A percentile compares a stretch with the other conserved stretches of the same genome.
phyloP scores from a whole-genome alignment of 2,888 invertebrate genomes.

The Andrena haemorrhoa region DNA sequence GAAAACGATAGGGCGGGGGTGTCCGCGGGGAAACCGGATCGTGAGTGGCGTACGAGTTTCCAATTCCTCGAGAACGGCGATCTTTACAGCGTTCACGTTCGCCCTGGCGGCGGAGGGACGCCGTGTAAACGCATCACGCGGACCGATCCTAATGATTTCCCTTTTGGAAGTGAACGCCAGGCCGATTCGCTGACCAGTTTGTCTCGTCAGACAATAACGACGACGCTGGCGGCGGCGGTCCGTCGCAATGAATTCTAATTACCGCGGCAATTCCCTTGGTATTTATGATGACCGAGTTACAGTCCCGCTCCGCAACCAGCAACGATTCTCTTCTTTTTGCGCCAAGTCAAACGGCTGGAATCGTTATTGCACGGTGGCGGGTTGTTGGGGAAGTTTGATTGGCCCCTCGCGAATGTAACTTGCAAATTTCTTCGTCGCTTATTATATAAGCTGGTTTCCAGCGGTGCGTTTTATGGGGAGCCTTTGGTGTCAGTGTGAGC shows the following conservation, averaged over 20 bases:
- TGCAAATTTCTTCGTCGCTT: background rate
- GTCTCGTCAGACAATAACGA: slow-evolving; percentile 59
- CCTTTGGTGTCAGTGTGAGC: background rate
- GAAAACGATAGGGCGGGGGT: slow-evolving; percentile 28
- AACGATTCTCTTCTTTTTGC: background rate
- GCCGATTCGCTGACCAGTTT: slow-evolving; percentile 46
- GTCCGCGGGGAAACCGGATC: slow-evolving; percentile 44
- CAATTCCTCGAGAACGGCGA: slow-evolving; percentile 36
- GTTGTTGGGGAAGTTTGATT: slow-evolving; percentile 6
- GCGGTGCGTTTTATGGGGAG: background rate
- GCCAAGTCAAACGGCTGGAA: background rate
- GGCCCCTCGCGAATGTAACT: background rate
- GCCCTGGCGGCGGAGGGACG: slow-evolving; percentile 1
- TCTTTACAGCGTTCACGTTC: slow-evolving; percentile 52
- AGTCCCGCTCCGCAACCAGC: slow-evolving; percentile 10
- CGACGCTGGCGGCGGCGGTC: slow-evolving; percentile 30
- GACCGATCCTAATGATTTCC: slow-evolving; percentile 60
- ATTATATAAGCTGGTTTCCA: background rate
- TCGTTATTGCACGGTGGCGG: background rate
- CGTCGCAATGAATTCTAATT: slow-evolving; percentile 62
- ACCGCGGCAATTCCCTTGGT: slow-evolving; percentile 29
- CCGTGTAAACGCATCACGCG: slow-evolving; percentile 53
- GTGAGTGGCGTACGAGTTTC: slow-evolving; percentile 49
- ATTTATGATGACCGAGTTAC: slow-evolving; percentile 45
- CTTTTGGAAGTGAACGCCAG: slow-evolving; percentile 49